A percentile compares a stretch with the other conserved stretches of the same genome.
phyloP scores from a whole-genome alignment of 2,797 vertebrate genomes.

The Setipinna tenuifilis region DNA sequence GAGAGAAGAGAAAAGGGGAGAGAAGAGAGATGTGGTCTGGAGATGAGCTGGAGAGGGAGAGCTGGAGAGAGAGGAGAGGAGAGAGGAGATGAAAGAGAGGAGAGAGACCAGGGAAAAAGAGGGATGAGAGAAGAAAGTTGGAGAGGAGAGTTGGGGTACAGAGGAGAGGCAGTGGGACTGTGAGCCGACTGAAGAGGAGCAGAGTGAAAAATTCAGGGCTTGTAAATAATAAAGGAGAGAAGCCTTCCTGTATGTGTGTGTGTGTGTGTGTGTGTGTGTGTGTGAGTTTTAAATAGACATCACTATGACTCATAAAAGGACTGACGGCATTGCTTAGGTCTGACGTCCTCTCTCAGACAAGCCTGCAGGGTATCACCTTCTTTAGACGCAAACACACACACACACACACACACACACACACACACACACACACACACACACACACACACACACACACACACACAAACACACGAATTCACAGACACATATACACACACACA shows the following conservation, averaged over 20 bases:
- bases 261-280: slow-evolving; percentile 9
- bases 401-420: too few species aligned
- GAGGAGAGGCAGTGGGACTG: neutral
- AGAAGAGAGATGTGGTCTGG: too few species aligned
- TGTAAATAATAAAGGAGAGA: slow-evolving; percentile 55
- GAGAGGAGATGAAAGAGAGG: neutral
- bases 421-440: too few species aligned
- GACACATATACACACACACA: neutral
- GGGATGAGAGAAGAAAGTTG: neutral
- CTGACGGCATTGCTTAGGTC: neutral
- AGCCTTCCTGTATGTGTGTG: slow-evolving; percentile 21
- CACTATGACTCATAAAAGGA: neutral
- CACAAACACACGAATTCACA: too few species aligned
- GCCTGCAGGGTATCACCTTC: neutral
- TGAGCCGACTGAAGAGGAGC: neutral
- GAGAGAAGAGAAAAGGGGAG: neutral
- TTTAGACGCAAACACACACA: neutral
- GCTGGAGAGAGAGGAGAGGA: neutral
- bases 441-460: too few species aligned
- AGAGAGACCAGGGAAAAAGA: too few species aligned
- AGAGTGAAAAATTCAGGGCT: slow-evolving; percentile 46
- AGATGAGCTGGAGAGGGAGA: too few species aligned
- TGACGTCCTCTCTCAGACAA: slow-evolving; percentile 8
- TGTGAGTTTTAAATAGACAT: neutral
- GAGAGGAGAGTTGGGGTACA: neutral